Evolutionary conservation across 2,113 vertebrate genomes (phyloP), one percentile per base, ranked within the genome.

Genomic region (Rhinopomastus cyanomelas): DNA sequence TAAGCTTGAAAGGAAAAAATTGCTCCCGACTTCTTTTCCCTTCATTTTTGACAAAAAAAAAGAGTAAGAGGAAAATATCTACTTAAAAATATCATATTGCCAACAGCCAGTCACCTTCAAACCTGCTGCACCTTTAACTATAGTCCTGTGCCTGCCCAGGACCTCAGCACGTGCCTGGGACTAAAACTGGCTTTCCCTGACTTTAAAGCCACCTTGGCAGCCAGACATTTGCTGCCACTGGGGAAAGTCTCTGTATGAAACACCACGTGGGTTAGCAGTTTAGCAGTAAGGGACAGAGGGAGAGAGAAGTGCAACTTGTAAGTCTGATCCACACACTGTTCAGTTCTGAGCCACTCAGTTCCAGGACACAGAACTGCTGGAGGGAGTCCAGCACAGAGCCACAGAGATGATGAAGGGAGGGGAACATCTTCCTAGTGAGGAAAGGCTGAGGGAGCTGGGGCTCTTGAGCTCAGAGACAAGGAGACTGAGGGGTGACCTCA

Each of bases 1-100:
- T 71, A 69, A 80, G 73, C 56, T 76, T 55, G 20, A 81, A 88
- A 82, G 21, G 60, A 83, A 81, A 95, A 95, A 96, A 94, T 6
- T 53, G 19, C 30, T 90, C 21, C 21, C 25, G 9, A 3, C n/a
- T n/a, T 8, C 15, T 14, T 13, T 60, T 81, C 12, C 32, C 14
- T 21, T 26, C 12, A 10, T 59, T 88, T 61, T 37, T 48, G 21
- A 78, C 14, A 48, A 48, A 48, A 48, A 46, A 46, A 48, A 86
- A 42, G 42, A 77, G 51, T 5, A 67, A 55, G 29, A 82, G 9
- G 17, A 72, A 89, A 71, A 48, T 55, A 27, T 9, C 20, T 52
- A 17, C 73, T 85, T 78, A 25, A 34, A 92, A 79, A 85, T 59
- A 85, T 10, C 48, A 21, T 53, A 11, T n/a, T 56, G 62, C 77